Conservation (phyloP, 2,888 invertebrate species). For the Eurois occulta region DNA sequence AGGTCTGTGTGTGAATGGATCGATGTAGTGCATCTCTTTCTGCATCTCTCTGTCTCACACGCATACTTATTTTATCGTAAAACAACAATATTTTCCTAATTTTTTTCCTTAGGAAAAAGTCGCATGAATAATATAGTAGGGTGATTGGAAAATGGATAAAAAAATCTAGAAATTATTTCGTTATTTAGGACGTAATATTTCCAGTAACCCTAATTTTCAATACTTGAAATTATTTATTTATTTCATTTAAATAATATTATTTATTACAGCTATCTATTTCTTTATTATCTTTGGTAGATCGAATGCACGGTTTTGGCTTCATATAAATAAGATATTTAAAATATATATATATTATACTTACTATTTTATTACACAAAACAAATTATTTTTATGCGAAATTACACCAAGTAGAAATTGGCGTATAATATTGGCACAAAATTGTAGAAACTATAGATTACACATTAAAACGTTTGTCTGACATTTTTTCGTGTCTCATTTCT, state of each 20-base stretch:
- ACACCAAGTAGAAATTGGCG: conserved; percentile 63
- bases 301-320: conserved; percentile 77
- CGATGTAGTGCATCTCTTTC: conserved; percentile 88
- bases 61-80: conserved; percentile 77
- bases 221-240: conserved; percentile 44
- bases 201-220: conserved; percentile 67
- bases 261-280: conserved; percentile 44
- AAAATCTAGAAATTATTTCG: conserved; percentile 23
- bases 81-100: conserved; percentile 34
- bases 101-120: conserved; percentile 60
- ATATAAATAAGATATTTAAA: conserved; percentile 53
- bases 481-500: not conserved
- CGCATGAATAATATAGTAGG: conserved; percentile 60
- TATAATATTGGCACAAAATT: conserved; percentile 59
- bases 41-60: conserved; percentile 88
- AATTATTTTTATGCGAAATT: conserved; percentile 43
- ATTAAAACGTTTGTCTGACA: conserved; percentile 22
- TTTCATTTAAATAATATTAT: conserved; percentile 29
- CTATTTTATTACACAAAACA: conserved; percentile 51
- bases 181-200: conserved; percentile 54
- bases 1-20: conserved; percentile 90
- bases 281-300: conserved; percentile 65
- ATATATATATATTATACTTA: conserved; percentile 61
- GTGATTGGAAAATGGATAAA: conserved; percentile 53
- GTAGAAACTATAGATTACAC: conserved; percentile 45